A percentile compares a stretch with the other conserved stretches of the same genome.
Evolutionary conservation across 2,797 vertebrate genomes (phyloP).

Genomic region (Lepilemur ruficaudatus): DNA sequence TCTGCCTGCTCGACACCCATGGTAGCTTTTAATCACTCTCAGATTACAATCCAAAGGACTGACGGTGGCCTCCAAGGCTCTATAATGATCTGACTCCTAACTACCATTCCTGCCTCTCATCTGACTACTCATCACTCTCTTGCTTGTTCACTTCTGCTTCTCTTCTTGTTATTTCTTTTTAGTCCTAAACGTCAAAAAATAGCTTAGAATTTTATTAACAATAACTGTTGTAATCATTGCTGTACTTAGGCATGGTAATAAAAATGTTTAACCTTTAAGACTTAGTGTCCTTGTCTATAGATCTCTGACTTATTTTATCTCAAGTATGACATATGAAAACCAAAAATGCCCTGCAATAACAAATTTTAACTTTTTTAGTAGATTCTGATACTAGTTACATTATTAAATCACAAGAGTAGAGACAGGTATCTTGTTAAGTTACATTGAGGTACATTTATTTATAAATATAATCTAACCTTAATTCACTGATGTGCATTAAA

Average conservation of each 20-base stretch:
- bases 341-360: neutral
- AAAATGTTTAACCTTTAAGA: constrained; percentile 45
- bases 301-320: neutral
- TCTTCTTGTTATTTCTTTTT: neutral
- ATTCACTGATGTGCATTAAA: neutral
- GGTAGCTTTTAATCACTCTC: neutral
- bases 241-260: constrained; percentile 18
- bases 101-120: neutral
- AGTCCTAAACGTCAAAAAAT: neutral
- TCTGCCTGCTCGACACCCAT: neutral
- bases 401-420: neutral
- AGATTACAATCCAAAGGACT: neutral
- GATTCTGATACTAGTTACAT: neutral
- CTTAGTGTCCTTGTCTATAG: neutral
- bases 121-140: neutral
- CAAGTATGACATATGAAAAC: neutral
- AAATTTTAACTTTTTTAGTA: constrained; percentile 25
- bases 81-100: neutral
- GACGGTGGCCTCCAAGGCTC: neutral
- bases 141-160: neutral
- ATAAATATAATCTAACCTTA: constrained; percentile 16
- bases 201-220: neutral
- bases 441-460: neutral
- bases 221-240: neutral
- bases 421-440: neutral